Base-by-base conservation (phyloP, 2,113 vertebrate species). In the Indicator maculatus region DNA sequence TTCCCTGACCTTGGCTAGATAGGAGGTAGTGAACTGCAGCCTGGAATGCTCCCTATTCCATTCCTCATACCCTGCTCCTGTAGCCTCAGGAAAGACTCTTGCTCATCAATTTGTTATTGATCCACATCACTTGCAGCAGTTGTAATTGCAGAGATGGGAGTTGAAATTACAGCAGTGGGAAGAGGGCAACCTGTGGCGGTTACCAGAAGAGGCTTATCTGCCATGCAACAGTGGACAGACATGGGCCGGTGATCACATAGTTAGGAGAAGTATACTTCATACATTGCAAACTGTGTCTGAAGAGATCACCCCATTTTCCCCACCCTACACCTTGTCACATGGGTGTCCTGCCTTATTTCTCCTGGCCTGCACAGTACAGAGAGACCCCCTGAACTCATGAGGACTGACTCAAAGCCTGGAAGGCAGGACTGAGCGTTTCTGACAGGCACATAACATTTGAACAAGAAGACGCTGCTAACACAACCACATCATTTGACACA, bases 101-200 rank as follows among this genome's bases (percentile, higher is more conserved):
- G 53, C 31, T 83, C 65, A 83, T 90, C 79, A 61, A 65, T 63
- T 90, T 72, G 20, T 67, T 91, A 95, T 93, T 39, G 87, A 95
- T 83, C 50, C n/a, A 44, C 0, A 0, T 52, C 36, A 72, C 58
- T 85, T 70, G 63, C n/a, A 71, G 79, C 58, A 55, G 9, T 3
- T 90, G 53, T 75, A 86, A 67, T 58, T 83, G 56, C 33, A 83
- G 78, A 39, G 31, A 72, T 64, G 23, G 24, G 44, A 95, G 33
- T 5, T 79, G 30, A 61, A 86, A 86, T 78, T 77, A 93, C 64
- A 71, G 44, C 72, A 88, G 44, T 36, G 72, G 16, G 74, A 89
- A 83, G 33, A 77, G 17, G 0, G 0, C 38, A 82, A 65, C 20
- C 50, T 70, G 44, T 50, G 47, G 30, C 47, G 7, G 15, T 52